These are phyloP conservation scores for Drosophila monieri DNA, from an alignment of 2,888 invertebrate genomes.

Conservation along the genomic window DNA sequence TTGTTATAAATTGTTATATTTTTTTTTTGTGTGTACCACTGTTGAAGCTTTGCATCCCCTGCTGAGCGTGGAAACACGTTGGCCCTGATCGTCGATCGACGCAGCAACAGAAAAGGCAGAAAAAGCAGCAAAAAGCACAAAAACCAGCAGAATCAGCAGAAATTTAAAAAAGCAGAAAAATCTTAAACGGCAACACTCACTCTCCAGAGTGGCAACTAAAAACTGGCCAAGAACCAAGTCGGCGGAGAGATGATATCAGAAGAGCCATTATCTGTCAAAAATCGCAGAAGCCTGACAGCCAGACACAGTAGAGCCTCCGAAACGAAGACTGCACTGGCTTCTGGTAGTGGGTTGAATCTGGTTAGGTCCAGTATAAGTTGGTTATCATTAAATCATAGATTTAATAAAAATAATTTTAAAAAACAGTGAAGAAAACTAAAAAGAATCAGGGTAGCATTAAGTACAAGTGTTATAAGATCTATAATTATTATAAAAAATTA, in stretches of 20 bases:
- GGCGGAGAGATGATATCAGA: conserved; percentile 28
- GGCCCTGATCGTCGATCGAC: conserved; percentile 59
- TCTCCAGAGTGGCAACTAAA: no score
- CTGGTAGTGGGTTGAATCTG: conserved; percentile 23
- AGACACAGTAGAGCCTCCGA: conserved; percentile 13
- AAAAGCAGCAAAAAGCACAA: conserved; percentile 3
- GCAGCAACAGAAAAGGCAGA: neutral
- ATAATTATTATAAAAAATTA: no score
- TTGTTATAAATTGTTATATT: no score
- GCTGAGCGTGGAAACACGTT: conserved; percentile 63
- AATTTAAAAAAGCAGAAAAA: neutral
- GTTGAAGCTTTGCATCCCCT: conserved; percentile 37
- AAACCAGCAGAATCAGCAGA: conserved; percentile 9
- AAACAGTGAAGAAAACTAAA: neutral
- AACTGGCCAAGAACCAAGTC: conserved; percentile 4
- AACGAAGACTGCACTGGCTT: neutral
- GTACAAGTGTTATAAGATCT: no score
- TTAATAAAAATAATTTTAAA: no score
- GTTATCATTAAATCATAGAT: no score
- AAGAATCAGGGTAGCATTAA: neutral
- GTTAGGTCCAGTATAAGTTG: conserved; percentile 25
- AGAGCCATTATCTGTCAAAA: conserved; percentile 4
- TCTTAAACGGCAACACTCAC: neutral
- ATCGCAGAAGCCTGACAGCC: neutral
- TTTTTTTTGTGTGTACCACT: conserved; percentile 17